Evolutionary conservation across 1,140 invertebrate genomes (phyloP).

Genomic region (Zaprionus kolodkinae): DNA sequence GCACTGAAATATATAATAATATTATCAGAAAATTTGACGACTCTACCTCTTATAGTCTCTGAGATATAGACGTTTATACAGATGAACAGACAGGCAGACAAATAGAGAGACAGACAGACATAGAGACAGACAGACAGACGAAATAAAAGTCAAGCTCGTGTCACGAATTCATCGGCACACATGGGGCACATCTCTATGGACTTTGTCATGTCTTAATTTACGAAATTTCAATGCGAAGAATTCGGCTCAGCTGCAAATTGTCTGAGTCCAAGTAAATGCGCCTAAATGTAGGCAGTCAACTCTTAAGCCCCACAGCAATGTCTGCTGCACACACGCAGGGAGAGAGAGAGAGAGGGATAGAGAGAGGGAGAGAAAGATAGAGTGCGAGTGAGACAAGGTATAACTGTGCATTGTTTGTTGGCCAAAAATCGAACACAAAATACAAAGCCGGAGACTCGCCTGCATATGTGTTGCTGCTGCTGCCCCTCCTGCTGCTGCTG

Average conservation of each 20-base stretch:
- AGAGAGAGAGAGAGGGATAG: too few relatives aligned
- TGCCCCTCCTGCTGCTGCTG: conserved; percentile 21
- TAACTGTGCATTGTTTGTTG: conserved; percentile 12
- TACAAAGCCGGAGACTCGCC: conserved; percentile 25
- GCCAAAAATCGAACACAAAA: conserved; percentile 41
- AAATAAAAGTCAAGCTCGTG: background rate
- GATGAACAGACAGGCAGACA: too few relatives aligned
- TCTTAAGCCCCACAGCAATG: conserved; percentile 19
- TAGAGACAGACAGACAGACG: too few relatives aligned
- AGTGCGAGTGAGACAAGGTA: background rate
- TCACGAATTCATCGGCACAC: background rate
- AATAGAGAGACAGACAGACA: too few relatives aligned
- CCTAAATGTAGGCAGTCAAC: conserved; percentile 61
- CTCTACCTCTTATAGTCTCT: too few relatives aligned
- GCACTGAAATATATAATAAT: too few relatives aligned
- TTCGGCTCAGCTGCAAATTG: conserved; percentile 31
- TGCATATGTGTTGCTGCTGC: conserved; percentile 1
- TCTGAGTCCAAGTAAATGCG: conserved; percentile 39
- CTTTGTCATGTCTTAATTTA: background rate
- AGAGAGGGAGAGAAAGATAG: too few relatives aligned
- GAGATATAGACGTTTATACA: too few relatives aligned
- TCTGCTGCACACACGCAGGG: conserved; percentile 2
- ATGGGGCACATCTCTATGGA: background rate
- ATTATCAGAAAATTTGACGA: too few relatives aligned
- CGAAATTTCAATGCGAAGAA: conserved; percentile 4